These are phyloP conservation scores for Lindbergichthys nudifrons DNA, from an alignment of 2,797 vertebrate species.

Conservation along the genomic window DNA sequence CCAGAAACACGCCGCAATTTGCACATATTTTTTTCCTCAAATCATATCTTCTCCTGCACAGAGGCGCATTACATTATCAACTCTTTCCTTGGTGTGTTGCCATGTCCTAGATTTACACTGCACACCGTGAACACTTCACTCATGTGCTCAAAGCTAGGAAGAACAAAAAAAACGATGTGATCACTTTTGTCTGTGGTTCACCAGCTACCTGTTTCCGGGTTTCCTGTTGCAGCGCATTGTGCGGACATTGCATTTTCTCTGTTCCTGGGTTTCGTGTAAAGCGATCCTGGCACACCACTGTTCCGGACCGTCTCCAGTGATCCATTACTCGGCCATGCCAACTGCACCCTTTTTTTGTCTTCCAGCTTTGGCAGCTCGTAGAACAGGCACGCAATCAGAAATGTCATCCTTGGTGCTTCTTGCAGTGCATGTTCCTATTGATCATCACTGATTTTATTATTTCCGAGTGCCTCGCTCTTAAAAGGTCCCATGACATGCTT, in stretches of 20 bases:
- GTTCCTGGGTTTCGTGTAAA: constrained; percentile 79
- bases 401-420: constrained; percentile 48
- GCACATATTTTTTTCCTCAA: constrained; percentile 54
- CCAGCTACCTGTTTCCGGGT: constrained; percentile 70
- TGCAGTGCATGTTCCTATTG: constrained; percentile 33
- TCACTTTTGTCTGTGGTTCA: constrained; percentile 60
- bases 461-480: constrained; percentile 7
- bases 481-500: neutral
- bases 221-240: constrained; percentile 79
- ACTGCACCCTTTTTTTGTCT: constrained; percentile 71
- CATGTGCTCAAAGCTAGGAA: constrained; percentile 43
- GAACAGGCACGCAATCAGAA: constrained; percentile 57
- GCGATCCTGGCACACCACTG: constrained; percentile 72
- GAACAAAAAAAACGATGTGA: constrained; percentile 22
- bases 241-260: constrained; percentile 75
- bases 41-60: constrained; percentile 61
- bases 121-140: constrained; percentile 58
- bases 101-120: constrained; percentile 68
- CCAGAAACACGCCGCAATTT: constrained; percentile 38
- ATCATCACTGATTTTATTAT: constrained; percentile 37
- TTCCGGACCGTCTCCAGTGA: constrained; percentile 73
- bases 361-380: constrained; percentile 60
- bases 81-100: constrained; percentile 60
- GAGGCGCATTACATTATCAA: constrained; percentile 69
- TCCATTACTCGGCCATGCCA: constrained; percentile 73